Conservation (phyloP, 2,888 invertebrate species). For the Chromoteleia sp. region DNA sequence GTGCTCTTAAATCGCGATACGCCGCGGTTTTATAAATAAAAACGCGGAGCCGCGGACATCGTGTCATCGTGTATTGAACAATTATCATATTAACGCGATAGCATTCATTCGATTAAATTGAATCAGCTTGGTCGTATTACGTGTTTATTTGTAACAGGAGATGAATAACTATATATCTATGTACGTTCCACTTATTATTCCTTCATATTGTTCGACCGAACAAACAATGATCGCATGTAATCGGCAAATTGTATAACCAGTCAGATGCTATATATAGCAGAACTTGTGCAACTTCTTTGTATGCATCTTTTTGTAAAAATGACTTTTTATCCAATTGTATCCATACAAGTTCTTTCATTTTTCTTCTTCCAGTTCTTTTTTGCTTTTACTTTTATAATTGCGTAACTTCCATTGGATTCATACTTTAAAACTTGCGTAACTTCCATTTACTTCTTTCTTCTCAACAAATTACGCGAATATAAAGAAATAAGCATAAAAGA, state of each 20-base stretch:
- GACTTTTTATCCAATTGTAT: too few relatives aligned
- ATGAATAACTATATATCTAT: slow-evolving; percentile 26
- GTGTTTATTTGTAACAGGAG: slow-evolving; percentile 43
- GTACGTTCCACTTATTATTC: neutral
- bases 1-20: slow-evolving; percentile 27
- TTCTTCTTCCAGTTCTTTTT: too few relatives aligned
- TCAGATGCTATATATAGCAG: neutral
- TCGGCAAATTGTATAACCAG: neutral
- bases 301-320: too few relatives aligned
- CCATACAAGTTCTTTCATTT: too few relatives aligned
- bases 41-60: slow-evolving; percentile 12
- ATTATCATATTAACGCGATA: slow-evolving; percentile 61
- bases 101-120: slow-evolving; percentile 47
- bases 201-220: slow-evolving; percentile 9
- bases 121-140: slow-evolving; percentile 24
- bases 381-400: too few relatives aligned
- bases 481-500: too few relatives aligned
- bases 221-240: slow-evolving; percentile 10
- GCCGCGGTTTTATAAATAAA: slow-evolving; percentile 41
- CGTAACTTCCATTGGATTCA: too few relatives aligned
- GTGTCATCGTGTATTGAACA: slow-evolving; percentile 34
- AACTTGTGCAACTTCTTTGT: too few relatives aligned
- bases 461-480: too few relatives aligned
- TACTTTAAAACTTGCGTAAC: too few relatives aligned
- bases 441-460: too few relatives aligned